phyloP scores from a whole-genome alignment of 2,113 vertebrate species.

The Burhinus bistriatus region DNA sequence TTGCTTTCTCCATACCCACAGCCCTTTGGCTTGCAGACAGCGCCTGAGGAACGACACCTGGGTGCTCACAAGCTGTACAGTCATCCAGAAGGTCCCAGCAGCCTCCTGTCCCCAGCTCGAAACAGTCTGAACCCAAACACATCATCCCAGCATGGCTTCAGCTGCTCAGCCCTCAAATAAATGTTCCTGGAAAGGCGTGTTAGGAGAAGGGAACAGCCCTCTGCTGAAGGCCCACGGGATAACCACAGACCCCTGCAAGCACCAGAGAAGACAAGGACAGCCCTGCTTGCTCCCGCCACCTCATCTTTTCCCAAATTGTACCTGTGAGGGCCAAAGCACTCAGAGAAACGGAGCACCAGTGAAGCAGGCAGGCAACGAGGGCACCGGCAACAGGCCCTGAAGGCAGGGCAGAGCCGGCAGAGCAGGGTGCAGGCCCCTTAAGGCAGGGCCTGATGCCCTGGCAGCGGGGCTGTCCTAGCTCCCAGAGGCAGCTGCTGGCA shows the following conservation, averaged over 20 bases:
- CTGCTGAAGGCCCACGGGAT: fast-evolving
- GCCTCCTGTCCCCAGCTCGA: background rate
- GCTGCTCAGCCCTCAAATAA: background rate
- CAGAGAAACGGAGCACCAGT: background rate
- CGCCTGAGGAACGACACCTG: background rate
- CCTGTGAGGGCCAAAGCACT: background rate
- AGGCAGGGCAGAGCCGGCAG: too few species aligned
- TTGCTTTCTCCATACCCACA: background rate
- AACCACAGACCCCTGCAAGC: background rate
- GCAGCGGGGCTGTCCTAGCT: fast-evolving
- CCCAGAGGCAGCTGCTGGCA: fast-evolving
- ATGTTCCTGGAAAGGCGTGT: fast-evolving
- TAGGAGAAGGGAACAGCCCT: background rate
- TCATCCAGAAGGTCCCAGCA: background rate
- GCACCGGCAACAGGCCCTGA: fast-evolving
- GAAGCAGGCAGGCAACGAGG: fast-evolving
- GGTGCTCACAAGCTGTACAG: background rate
- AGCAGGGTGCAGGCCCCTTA: fast-evolving
- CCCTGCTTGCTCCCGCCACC: background rate
- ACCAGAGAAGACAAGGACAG: background rate
- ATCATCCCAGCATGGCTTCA: background rate
- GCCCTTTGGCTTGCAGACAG: background rate
- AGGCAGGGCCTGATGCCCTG: too few species aligned
- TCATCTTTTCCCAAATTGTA: background rate
- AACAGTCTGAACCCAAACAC: background rate